Percentiles rank a stretch among this genome's conserved stretches.
Conservation (phyloP, 2,888 invertebrate species). For the Sarcophaga subvicina region DNA sequence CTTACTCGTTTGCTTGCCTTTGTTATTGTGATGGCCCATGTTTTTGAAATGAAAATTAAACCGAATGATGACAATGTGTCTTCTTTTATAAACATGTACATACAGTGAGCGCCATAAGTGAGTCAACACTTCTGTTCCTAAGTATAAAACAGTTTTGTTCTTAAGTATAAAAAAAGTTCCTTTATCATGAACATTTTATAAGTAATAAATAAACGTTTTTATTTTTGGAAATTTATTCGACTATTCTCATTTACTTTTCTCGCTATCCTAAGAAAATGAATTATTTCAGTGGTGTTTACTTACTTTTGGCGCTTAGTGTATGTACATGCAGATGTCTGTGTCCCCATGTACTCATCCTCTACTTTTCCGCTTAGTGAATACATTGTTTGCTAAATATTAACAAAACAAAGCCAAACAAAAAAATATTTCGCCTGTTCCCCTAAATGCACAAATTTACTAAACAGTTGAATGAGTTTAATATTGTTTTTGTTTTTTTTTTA, state of each 20-base stretch:
- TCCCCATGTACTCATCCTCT: not conserved
- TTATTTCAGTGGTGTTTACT: too few species aligned
- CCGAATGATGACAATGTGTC: slow-evolving; percentile 64
- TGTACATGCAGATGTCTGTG: not conserved
- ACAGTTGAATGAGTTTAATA: slow-evolving; percentile 58
- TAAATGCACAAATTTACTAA: slow-evolving; percentile 36
- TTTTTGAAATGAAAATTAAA: slow-evolving; percentile 51
- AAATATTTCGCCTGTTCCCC: slow-evolving; percentile 1
- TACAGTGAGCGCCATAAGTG: not conserved
- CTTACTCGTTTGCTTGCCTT: not conserved
- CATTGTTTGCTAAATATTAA: not conserved
- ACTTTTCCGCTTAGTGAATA: slow-evolving; percentile 22
- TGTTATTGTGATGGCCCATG: not conserved
- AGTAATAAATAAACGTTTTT: too few species aligned
- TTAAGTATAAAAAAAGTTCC: too few species aligned
- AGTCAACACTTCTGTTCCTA: too few species aligned
- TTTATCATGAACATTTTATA: too few species aligned
- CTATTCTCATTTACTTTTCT: too few species aligned
- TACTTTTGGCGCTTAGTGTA: too few species aligned
- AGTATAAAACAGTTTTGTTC: too few species aligned
- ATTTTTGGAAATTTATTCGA: too few species aligned
- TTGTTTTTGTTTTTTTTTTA: slow-evolving; percentile 14
- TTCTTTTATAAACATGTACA: not conserved
- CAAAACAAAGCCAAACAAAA: not conserved
- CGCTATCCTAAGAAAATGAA: too few species aligned